These are phyloP conservation scores for Drosophila bipectinata DNA, from an alignment of 1,140 invertebrate species.

Conservation along the genomic window DNA sequence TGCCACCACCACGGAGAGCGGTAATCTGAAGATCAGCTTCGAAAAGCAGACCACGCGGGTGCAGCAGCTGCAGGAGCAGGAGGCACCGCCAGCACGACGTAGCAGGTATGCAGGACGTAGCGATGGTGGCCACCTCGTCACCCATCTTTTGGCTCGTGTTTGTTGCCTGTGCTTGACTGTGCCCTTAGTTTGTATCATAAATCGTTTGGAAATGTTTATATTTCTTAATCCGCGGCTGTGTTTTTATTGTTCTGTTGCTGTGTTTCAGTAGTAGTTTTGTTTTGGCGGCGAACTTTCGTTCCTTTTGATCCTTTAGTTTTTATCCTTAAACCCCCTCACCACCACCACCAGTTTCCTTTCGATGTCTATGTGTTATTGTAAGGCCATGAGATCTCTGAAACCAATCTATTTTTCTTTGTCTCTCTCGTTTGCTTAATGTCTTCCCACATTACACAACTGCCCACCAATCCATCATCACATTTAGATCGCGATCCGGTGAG, in stretches of 20 bases:
- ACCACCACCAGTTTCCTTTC: neutral
- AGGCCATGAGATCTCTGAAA: constrained; percentile 24
- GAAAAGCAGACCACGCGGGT: constrained; percentile 84
- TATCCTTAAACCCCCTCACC: neutral
- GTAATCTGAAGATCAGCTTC: constrained; percentile 85
- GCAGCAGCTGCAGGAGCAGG: constrained; percentile 80
- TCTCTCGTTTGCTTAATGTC: constrained; percentile 69
- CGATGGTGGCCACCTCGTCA: neutral
- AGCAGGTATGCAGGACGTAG: constrained; percentile 78
- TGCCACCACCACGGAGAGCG: constrained; percentile 82
- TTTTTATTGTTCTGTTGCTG: constrained; percentile 27
- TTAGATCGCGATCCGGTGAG: constrained; percentile 82
- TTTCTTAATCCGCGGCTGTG: constrained; percentile 1
- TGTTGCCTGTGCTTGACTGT: constrained; percentile 22
- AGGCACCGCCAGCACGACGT: constrained; percentile 81
- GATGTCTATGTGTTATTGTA: neutral
- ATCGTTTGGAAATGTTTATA: constrained; percentile 1
- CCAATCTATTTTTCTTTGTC: constrained; percentile 39
- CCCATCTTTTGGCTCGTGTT: neutral
- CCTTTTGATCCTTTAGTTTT: neutral
- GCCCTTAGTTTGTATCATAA: constrained; percentile 18
- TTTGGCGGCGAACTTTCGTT: neutral
- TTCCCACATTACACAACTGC: constrained; percentile 35
- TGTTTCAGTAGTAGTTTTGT: constrained; percentile 8
- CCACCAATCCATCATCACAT: constrained; percentile 6